Conservation (phyloP, 64 coral and sea anemone genomes). For the Exaiptasia diaphana region DNA sequence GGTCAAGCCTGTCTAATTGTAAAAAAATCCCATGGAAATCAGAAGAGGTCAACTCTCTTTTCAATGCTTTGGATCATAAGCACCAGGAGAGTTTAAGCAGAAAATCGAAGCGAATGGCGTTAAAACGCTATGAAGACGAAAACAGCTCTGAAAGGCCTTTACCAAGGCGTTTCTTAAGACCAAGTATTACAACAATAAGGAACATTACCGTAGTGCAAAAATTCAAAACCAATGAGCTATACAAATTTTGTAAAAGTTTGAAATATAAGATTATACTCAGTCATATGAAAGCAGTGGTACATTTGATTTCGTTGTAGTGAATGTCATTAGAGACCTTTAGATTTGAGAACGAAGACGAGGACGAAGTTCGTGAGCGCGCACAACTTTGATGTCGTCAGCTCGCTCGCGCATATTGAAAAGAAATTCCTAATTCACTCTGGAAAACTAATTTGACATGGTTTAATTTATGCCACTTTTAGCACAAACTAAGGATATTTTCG, state of each 20-base stretch:
- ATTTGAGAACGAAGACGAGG: too few species aligned
- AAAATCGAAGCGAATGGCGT: not conserved
- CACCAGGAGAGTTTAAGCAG: not conserved
- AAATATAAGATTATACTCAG: not conserved
- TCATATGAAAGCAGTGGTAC: not conserved
- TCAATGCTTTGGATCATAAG: not conserved
- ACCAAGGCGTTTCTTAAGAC: not conserved
- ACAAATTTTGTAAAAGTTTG: not conserved
- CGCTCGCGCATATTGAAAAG: too few species aligned
- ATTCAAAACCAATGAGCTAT: not conserved
- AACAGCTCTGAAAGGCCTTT: too few species aligned
- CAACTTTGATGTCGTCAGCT: too few species aligned
- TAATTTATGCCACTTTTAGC: too few species aligned
- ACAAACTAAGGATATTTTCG: too few species aligned
- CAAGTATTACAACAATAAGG: not conserved
- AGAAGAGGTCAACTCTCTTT: not conserved
- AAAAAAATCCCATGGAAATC: not conserved
- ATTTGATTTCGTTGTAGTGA: not conserved
- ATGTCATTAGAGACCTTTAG: not conserved
- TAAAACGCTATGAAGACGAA: not conserved
- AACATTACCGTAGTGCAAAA: not conserved
- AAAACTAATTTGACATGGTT: too few species aligned
- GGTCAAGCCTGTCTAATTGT: not conserved
- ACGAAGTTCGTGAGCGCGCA: too few species aligned
- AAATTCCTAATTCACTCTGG: too few species aligned